phyloP scores from a whole-genome alignment of 2,888 invertebrate species.

The Tipula vernalis region DNA sequence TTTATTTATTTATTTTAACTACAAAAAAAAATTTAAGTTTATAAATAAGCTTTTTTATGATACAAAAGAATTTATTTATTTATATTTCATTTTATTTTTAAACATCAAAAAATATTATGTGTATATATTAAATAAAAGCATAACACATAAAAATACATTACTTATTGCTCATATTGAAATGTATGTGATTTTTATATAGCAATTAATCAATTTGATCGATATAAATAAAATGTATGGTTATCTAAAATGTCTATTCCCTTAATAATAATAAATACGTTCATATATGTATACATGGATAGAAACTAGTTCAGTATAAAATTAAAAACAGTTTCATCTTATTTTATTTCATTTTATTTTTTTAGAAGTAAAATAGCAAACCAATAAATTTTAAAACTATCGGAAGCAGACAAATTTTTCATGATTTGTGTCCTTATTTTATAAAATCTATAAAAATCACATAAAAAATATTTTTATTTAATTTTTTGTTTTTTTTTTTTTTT shows the following conservation, averaged over 20 bases:
- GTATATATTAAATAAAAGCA: neutral
- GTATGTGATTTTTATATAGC: neutral
- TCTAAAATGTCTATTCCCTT: neutral
- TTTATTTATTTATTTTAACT: neutral
- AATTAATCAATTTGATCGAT: neutral
- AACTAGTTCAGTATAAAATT: neutral
- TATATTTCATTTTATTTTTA: neutral
- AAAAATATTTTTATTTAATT: neutral
- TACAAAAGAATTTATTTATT: neutral
- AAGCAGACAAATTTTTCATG: neutral
- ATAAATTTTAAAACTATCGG: neutral
- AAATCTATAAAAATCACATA: neutral
- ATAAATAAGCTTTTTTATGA: constrained; percentile 4
- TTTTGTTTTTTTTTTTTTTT: neutral
- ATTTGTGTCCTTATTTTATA: neutral
- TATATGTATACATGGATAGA: neutral
- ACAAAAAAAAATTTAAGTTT: neutral
- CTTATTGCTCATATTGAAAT: neutral
- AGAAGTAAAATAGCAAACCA: neutral
- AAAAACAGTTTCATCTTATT: neutral
- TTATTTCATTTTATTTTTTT: neutral
- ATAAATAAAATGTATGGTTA: neutral
- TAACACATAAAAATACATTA: neutral
- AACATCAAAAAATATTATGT: neutral
- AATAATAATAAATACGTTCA: neutral